These are phyloP conservation scores for Leptinotarsa haldemani DNA, from an alignment of 2,888 invertebrate species.

Conservation along the genomic window DNA sequence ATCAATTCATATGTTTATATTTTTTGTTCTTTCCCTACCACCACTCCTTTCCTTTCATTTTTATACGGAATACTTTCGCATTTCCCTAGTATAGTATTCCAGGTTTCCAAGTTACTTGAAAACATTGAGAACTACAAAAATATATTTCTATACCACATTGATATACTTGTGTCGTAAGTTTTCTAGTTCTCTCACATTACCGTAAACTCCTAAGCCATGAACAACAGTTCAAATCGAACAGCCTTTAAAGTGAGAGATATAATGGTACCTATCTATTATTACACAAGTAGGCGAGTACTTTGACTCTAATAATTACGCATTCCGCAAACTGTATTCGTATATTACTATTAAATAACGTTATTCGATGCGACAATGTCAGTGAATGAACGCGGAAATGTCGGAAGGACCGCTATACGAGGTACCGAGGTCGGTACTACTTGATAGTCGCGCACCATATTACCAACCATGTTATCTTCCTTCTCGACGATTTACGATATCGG, in stretches of 20 bases:
- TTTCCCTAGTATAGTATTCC: no score
- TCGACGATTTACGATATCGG: constrained; percentile 4
- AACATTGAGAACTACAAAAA: not conserved
- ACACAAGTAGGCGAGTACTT: constrained; percentile 38
- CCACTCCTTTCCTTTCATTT: no score
- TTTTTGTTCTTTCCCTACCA: no score
- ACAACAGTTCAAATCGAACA: constrained; percentile 9
- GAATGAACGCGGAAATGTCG: constrained; percentile 52
- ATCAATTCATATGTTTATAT: no score
- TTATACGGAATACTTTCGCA: no score
- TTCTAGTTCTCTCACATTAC: not conserved
- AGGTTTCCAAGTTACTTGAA: no score
- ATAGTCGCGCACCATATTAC: constrained; percentile 33
- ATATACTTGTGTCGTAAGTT: not conserved
- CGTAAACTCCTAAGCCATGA: not conserved
- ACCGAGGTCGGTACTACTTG: constrained; percentile 22
- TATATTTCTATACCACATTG: not conserved
- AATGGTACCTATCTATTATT: constrained; percentile 19
- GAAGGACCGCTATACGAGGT: constrained; percentile 47
- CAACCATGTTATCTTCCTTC: constrained; percentile 5
- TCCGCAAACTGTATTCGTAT: constrained; percentile 48
- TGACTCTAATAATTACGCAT: constrained; percentile 48
- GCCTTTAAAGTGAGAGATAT: constrained; percentile 15
- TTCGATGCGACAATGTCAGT: constrained; percentile 47
- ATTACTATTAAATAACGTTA: constrained; percentile 51